Evolutionary conservation across 2,113 vertebrate species (phyloP).

Genomic region (Gnathonemus echidnorhynchus): DNA sequence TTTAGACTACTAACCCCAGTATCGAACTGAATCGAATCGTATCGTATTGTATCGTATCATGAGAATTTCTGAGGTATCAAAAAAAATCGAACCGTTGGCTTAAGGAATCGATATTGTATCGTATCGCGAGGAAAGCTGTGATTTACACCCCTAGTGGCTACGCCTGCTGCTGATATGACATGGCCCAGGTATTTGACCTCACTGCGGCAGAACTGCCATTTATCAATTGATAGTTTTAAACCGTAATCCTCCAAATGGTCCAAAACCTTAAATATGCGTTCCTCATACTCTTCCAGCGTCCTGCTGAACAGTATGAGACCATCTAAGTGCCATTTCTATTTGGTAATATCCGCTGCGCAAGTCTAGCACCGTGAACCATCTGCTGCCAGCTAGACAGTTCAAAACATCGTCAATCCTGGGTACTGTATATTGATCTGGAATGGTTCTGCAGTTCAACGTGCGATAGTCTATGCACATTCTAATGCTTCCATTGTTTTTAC

Average conservation of each 20-base stretch:
- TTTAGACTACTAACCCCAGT: too few relatives aligned
- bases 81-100: too few relatives aligned
- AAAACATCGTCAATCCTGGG: too few relatives aligned
- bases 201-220: not conserved
- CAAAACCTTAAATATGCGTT: not conserved
- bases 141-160: not conserved
- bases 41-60: too few relatives aligned
- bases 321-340: slow-evolving; percentile 4
- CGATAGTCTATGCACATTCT: not conserved
- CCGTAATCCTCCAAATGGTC: not conserved
- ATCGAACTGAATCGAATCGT: too few relatives aligned
- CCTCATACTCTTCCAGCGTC: not conserved
- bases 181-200: not conserved
- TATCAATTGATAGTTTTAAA: not conserved
- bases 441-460: not conserved
- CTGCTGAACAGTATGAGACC: slow-evolving; percentile 18
- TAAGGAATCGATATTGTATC: too few relatives aligned
- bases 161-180: not conserved
- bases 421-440: too few relatives aligned
- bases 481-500: not conserved
- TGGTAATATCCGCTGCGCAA: too few relatives aligned
- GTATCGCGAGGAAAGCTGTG: too few relatives aligned
- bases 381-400: too few relatives aligned
- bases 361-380: too few relatives aligned
- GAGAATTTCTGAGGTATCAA: too few relatives aligned